A percentile compares a stretch with the other conserved stretches of the same genome.
Evolutionary conservation across 1,140 invertebrate species (phyloP).

Genomic region (Musca vetustissima): DNA sequence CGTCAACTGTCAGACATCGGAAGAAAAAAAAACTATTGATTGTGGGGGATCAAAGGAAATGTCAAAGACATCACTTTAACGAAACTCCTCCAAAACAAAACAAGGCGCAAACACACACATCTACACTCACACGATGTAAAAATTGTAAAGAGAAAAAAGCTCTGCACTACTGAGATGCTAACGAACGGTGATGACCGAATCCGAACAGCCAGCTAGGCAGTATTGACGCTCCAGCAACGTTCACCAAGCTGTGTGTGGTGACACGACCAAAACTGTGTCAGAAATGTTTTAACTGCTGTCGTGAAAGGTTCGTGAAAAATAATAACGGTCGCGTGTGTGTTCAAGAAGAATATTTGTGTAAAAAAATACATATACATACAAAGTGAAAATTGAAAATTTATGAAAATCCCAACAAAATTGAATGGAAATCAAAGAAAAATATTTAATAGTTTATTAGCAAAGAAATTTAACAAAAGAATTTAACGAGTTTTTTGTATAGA

Average conservation of each 20-base stretch:
- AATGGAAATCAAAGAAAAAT: not conserved
- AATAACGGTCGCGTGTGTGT: constrained; percentile 27
- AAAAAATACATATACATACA: constrained; percentile 23
- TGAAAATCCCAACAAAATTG: not conserved
- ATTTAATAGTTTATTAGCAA: not conserved
- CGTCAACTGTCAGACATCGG: too few species aligned
- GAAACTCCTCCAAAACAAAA: not conserved
- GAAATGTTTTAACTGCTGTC: constrained; percentile 54
- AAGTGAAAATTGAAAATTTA: constrained; percentile 21
- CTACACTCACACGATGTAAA: not conserved
- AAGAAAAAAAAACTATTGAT: too few species aligned
- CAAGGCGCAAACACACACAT: not conserved
- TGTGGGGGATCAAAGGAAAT: not conserved
- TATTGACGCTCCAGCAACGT: not conserved
- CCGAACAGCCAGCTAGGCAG: not conserved
- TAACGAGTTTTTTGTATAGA: constrained; percentile 7
- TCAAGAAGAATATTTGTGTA: constrained; percentile 27
- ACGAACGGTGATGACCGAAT: not conserved
- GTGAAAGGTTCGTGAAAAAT: constrained; percentile 48
- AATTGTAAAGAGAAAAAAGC: not conserved
- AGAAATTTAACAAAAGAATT: constrained; percentile 18
- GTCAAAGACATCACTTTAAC: not conserved
- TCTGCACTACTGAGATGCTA: not conserved
- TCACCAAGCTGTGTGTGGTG: constrained; percentile 14
- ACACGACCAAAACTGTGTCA: constrained; percentile 31